Evolutionary conservation across 2,113 vertebrate genomes (phyloP).

Genomic region (Seriola rivoliana): DNA sequence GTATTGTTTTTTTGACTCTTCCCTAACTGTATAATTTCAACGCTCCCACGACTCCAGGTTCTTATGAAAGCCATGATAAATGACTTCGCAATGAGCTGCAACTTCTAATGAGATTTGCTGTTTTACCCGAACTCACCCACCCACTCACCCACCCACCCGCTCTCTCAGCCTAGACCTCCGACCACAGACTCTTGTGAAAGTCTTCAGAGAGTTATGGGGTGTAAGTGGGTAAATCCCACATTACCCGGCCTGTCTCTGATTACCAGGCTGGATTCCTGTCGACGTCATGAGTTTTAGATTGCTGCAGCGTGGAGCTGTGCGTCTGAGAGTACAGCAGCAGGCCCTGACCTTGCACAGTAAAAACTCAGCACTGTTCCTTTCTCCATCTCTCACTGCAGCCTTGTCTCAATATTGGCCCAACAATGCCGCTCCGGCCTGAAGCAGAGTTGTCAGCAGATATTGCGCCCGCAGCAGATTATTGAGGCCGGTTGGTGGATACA

Average conservation of each 20-base stretch:
- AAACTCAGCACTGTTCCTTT: slow-evolving; percentile 37
- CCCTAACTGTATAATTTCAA: slow-evolving; percentile 20
- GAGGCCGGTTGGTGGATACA: slow-evolving; percentile 74
- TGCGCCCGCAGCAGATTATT: slow-evolving; percentile 79
- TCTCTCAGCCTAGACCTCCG: slow-evolving; percentile 55
- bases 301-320: slow-evolving; percentile 45
- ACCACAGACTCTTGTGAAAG: slow-evolving; percentile 80
- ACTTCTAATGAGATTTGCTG: slow-evolving; percentile 37
- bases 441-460: slow-evolving; percentile 81
- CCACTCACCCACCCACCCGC: slow-evolving; percentile 58
- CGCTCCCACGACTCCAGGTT: slow-evolving; percentile 46
- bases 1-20: slow-evolving; percentile 15
- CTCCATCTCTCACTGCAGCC: slow-evolving; percentile 43
- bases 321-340: slow-evolving; percentile 41
- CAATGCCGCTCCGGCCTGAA: slow-evolving; percentile 47
- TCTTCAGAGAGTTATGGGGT: slow-evolving; percentile 78
- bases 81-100: slow-evolving; percentile 52
- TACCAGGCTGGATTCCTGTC: slow-evolving; percentile 66
- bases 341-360: slow-evolving; percentile 17
- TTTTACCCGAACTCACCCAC: slow-evolving; percentile 49
- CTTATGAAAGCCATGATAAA: slow-evolving; percentile 57
- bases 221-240: slow-evolving; percentile 78
- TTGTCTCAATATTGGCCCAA: slow-evolving; percentile 54
- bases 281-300: slow-evolving; percentile 50
- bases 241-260: slow-evolving; percentile 76